phyloP scores from a whole-genome alignment of 2,888 invertebrate species.

The Hydrotaea cyrtoneurina region DNA sequence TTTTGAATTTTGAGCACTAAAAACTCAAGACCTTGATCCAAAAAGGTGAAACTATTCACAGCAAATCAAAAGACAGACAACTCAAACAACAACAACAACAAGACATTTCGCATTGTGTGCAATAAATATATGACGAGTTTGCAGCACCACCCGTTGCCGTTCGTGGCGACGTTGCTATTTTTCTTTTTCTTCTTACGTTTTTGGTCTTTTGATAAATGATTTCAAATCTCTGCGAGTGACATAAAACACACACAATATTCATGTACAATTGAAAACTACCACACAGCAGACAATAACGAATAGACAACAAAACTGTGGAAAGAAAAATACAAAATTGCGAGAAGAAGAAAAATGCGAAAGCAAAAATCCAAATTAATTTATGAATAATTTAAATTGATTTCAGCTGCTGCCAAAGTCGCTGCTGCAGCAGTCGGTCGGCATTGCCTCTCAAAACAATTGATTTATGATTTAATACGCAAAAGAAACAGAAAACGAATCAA shows the following conservation, averaged over 20 bases:
- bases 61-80: neutral
- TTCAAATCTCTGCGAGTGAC: slow-evolving; percentile 34
- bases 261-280: slow-evolving; percentile 15
- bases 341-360: neutral
- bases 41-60: slow-evolving; percentile 9
- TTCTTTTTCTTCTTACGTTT: too few species aligned
- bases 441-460: neutral
- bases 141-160: neutral
- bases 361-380: slow-evolving; percentile 28
- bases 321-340: neutral
- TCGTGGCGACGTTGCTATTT: too few species aligned
- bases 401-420: slow-evolving; percentile 16
- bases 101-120: neutral
- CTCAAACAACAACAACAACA: too few species aligned
- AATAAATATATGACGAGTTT: too few species aligned
- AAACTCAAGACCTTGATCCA: slow-evolving; percentile 40
- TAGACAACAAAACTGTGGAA: neutral
- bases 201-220: slow-evolving; percentile 16
- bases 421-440: neutral
- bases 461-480: neutral
- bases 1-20: neutral
- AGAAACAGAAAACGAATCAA: neutral
- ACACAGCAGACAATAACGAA: neutral
- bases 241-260: slow-evolving; percentile 25
- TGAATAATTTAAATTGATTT: slow-evolving; percentile 13